Percentiles rank a stretch among this genome's conserved stretches.
These are phyloP conservation scores for Nebria brevicollis DNA, from an alignment of 2,888 invertebrate species.

Conservation along the genomic window DNA sequence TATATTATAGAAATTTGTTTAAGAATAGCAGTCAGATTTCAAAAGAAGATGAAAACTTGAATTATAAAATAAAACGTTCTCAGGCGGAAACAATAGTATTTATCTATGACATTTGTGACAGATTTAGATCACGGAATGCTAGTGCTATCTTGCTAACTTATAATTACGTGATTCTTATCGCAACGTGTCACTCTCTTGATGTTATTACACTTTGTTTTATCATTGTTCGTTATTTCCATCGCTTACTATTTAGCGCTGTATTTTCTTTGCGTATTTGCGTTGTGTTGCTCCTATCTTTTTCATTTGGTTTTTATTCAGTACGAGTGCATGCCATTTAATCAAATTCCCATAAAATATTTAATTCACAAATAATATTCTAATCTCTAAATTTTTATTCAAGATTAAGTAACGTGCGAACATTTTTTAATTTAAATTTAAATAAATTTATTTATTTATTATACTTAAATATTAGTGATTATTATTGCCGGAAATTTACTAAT, in stretches of 20 bases:
- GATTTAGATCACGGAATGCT: not conserved
- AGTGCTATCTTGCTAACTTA: not conserved
- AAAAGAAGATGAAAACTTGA: not conserved
- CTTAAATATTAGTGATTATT: too few relatives aligned
- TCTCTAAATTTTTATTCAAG: too few relatives aligned
- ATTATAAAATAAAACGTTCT: not conserved
- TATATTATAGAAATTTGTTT: too few relatives aligned
- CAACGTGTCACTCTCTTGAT: not conserved
- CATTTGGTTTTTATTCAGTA: not conserved
- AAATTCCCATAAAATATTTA: too few relatives aligned
- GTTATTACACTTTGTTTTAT: not conserved
- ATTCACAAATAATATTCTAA: too few relatives aligned
- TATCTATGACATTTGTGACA: constrained; percentile 1
- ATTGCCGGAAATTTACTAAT: too few relatives aligned
- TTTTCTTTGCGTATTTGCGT: not conserved
- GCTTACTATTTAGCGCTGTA: not conserved
- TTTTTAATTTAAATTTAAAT: too few relatives aligned
- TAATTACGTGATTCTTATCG: not conserved
- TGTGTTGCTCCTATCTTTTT: not conserved
- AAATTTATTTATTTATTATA: too few relatives aligned
- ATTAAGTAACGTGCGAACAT: too few relatives aligned
- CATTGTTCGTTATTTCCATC: not conserved
- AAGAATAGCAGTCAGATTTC: too few relatives aligned
- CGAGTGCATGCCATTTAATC: not conserved
- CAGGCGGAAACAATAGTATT: not conserved